Conservation (phyloP, 2,797 vertebrate genomes). For the Halcyon chelicuti region DNA sequence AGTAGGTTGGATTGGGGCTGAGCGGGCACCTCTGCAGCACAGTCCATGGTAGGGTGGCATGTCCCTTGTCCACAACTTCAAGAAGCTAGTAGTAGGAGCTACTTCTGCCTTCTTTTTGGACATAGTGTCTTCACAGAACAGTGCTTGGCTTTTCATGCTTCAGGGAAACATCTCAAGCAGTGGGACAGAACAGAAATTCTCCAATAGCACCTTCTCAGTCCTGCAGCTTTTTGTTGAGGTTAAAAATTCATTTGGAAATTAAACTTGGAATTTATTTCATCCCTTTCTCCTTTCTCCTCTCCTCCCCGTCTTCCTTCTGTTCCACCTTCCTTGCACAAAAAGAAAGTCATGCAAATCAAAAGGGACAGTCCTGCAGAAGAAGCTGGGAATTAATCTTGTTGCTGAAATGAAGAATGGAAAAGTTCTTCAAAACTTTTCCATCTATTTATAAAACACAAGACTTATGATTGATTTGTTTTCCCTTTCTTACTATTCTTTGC, state of each 20-base stretch:
- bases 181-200: neutral
- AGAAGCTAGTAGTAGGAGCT: neutral
- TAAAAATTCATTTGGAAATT: neutral
- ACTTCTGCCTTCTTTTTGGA: neutral
- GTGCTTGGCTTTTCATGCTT: neutral
- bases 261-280: neutral
- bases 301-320: neutral
- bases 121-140: fast-evolving
- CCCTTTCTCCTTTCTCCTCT: neutral
- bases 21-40: neutral
- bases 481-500: neutral
- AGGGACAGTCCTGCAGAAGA: neutral
- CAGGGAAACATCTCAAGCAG: neutral
- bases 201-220: neutral
- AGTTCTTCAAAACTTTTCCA: constrained; percentile 28
- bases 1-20: neutral
- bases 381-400: neutral
- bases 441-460: neutral
- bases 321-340: neutral
- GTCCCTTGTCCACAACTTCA: neutral
- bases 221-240: neutral
- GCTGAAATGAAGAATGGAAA: constrained; percentile 14
- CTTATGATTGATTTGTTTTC: neutral
- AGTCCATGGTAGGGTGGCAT: neutral
- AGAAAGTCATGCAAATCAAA: neutral